These are phyloP conservation scores for Halcyon malimbica DNA, from an alignment of 2,113 vertebrate species.

Conservation along the genomic window DNA sequence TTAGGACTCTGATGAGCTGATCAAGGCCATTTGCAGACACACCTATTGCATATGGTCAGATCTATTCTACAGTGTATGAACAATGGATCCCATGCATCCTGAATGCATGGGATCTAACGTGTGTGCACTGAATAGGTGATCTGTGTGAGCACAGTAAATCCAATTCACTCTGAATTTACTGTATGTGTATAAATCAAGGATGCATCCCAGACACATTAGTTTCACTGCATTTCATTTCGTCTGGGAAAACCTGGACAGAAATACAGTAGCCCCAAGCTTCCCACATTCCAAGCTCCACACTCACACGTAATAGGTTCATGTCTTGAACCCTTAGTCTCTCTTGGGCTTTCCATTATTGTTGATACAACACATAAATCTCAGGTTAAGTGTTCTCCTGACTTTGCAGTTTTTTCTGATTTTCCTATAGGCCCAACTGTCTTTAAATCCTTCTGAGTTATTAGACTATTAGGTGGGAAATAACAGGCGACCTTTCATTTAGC, in stretches of 20 bases:
- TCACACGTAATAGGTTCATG: constrained; percentile 38
- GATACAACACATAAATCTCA: constrained; percentile 58
- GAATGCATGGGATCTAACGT: not conserved
- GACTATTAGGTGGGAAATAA: constrained; percentile 49
- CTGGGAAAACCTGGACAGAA: constrained; percentile 67
- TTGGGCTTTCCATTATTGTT: constrained; percentile 54
- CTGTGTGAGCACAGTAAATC: constrained; percentile 15
- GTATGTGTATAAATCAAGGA: constrained; percentile 52
- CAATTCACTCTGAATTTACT: not conserved
- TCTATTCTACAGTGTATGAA: not conserved
- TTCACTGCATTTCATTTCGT: constrained; percentile 64
- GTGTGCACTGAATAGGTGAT: not conserved
- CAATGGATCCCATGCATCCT: not conserved
- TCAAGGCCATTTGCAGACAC: not conserved
- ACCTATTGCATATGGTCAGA: not conserved
- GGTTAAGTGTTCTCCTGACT: constrained; percentile 52
- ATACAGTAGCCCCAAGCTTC: constrained; percentile 66
- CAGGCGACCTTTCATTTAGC: not conserved
- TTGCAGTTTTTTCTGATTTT: constrained; percentile 40
- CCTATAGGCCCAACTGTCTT: constrained; percentile 21
- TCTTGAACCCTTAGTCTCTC: constrained; percentile 33
- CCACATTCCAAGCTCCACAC: constrained; percentile 51
- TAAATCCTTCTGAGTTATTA: constrained; percentile 50
- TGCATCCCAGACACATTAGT: constrained; percentile 66
- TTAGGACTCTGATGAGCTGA: not conserved